Conservation (phyloP, 2,113 vertebrate species). For the Tringa solitaria region DNA sequence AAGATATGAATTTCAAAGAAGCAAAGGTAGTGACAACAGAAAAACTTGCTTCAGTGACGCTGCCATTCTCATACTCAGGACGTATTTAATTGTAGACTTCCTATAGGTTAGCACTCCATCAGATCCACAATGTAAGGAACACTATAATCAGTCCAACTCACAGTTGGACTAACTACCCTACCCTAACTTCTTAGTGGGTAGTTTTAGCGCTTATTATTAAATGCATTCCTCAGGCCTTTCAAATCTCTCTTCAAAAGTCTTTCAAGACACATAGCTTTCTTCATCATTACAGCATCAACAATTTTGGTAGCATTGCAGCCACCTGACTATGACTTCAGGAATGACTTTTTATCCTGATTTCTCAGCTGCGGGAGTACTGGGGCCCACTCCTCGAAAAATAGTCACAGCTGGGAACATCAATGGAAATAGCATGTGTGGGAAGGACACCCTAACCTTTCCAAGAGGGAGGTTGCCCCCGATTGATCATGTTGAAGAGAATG, state of each 20-base stretch:
- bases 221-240: not conserved
- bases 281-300: not conserved
- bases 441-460: not conserved
- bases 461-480: accelerated
- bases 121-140: not conserved
- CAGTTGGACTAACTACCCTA: too few species aligned
- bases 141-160: not conserved
- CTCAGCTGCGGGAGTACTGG: not conserved
- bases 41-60: not conserved
- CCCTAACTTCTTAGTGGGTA: not conserved
- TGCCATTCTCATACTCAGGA: not conserved
- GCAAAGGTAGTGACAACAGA: not conserved
- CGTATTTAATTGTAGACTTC: not conserved
- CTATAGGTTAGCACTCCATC: not conserved
- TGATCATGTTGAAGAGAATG: not conserved
- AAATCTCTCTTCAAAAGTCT: not conserved
- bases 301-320: not conserved
- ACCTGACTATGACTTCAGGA: not conserved
- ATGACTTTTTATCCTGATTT: not conserved
- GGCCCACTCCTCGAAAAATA: not conserved
- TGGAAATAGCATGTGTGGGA: not conserved
- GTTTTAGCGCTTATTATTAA: not conserved
- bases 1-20: not conserved
- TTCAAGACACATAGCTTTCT: not conserved
- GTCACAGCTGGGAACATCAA: not conserved